These are phyloP conservation scores for Steinernema carpocapsae DNA, from an alignment of 2,888 invertebrate genomes.

Conservation along the genomic window DNA sequence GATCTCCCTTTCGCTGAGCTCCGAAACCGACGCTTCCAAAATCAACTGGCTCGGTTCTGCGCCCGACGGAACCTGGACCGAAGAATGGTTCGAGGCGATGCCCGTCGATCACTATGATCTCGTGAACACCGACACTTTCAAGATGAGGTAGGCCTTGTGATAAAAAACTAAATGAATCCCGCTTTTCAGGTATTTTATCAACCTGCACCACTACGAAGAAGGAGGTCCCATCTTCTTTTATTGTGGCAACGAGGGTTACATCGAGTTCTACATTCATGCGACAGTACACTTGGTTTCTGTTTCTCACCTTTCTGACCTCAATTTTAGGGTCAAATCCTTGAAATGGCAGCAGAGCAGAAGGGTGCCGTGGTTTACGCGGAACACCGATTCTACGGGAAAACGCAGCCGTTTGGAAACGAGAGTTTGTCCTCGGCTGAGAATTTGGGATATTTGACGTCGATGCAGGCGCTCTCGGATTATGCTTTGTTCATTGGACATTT, in stretches of 20 bases:
- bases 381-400: constrained; percentile 91
- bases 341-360: constrained; percentile 73
- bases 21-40: no score
- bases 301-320: neutral
- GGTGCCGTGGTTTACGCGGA: constrained; percentile 89
- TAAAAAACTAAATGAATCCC: constrained; percentile 15
- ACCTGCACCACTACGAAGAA: constrained; percentile 76
- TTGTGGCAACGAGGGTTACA: constrained; percentile 93
- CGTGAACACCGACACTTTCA: constrained; percentile 50
- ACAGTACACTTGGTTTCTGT: constrained; percentile 72
- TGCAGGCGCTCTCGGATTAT: constrained; percentile 92
- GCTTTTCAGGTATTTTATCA: constrained; percentile 77
- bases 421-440: constrained; percentile 52
- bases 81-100: constrained; percentile 44
- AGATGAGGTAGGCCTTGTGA: constrained; percentile 43
- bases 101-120: constrained; percentile 65
- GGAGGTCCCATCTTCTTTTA: constrained; percentile 85
- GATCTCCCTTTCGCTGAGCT: no score
- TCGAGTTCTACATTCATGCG: constrained; percentile 85
- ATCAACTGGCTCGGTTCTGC: neutral
- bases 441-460: constrained; percentile 79
- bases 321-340: neutral
- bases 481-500: constrained; percentile 79
- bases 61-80: constrained; percentile 38
- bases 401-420: constrained; percentile 84